Evolutionary conservation across 2,888 invertebrate genomes (phyloP), one percentile per base, ranked within the genome.

Genomic region (Cryptus viduatorius): DNA sequence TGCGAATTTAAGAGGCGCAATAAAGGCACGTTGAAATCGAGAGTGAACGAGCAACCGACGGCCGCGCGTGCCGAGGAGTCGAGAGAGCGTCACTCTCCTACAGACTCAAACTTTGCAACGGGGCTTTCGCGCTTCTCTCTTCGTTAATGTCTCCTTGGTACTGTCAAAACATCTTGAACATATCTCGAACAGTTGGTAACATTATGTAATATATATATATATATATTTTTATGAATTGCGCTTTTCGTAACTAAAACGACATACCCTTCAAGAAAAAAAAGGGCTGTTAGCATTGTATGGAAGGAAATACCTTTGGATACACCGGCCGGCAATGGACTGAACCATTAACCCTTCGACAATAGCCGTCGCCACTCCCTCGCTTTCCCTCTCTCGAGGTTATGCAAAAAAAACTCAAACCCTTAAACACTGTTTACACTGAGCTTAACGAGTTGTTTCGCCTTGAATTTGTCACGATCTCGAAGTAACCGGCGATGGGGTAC

Each of bases 21-120:
- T 94, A 94, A 94, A 94, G 93, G 93, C 93, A 93, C 93, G 92
- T 93, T 94, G 93, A 94, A 93, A 94, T 93, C 92, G 93, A 94
- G 93, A 94, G 93, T 93, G 92, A 93, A 93, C 90, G 92, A 92
- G 86, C 84, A 61, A 79, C 79, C 84, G 79, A 82, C 69, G 78
- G 76, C 19, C 56, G 46, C 81, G 64, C 78, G 88, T 87, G 84
- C 71, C 85, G 53, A 82, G 80, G 83, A 84, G 80, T 82, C 61
- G 59, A 46, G 56, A 79, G 69, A 79, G 75, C 37, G 37, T 61
- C 61, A n/a, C 61, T 73, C 73, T 50, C 81, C 29, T 31, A 64
- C 64, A 75, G 10, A 48, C 46, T 37, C 64, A 31, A 71, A 44
- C 44, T 53, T 46, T 68, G 67, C 75, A 65, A 73, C 19, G 19